Conservation (phyloP, 2,113 vertebrate species). For the Chloroceryle aenea region DNA sequence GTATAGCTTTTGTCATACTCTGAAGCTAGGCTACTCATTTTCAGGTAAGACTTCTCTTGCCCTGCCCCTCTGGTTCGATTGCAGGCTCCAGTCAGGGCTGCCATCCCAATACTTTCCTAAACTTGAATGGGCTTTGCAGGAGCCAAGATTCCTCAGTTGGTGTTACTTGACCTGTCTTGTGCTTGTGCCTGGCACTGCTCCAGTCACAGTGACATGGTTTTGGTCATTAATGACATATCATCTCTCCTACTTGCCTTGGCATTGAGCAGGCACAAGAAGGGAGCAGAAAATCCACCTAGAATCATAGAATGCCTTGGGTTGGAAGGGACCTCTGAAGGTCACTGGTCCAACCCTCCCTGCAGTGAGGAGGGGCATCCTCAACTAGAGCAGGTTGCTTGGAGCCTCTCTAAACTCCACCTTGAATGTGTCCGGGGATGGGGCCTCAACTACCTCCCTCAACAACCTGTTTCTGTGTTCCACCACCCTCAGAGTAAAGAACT, state of each 20-base stretch:
- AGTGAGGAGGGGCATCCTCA: too few species aligned
- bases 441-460: too few species aligned
- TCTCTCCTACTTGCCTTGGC: not conserved
- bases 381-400: too few species aligned
- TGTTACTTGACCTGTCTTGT: not conserved
- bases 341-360: too few species aligned
- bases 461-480: too few species aligned
- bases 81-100: not conserved
- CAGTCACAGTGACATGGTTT: not conserved
- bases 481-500: too few species aligned
- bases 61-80: not conserved
- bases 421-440: too few species aligned
- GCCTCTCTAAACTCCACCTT: too few species aligned
- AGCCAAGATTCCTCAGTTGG: not conserved
- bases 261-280: not conserved
- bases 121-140: not conserved
- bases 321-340: too few species aligned
- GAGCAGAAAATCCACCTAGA: not conserved
- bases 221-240: not conserved
- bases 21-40: not conserved
- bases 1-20: not conserved
- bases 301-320: too few species aligned
- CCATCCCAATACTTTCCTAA: not conserved
- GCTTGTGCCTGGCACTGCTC: rapidly evolving
- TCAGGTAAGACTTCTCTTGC: not conserved